These are phyloP conservation scores for Styela plicata DNA, from an alignment of 23 tunicate species.

Conservation along the genomic window DNA sequence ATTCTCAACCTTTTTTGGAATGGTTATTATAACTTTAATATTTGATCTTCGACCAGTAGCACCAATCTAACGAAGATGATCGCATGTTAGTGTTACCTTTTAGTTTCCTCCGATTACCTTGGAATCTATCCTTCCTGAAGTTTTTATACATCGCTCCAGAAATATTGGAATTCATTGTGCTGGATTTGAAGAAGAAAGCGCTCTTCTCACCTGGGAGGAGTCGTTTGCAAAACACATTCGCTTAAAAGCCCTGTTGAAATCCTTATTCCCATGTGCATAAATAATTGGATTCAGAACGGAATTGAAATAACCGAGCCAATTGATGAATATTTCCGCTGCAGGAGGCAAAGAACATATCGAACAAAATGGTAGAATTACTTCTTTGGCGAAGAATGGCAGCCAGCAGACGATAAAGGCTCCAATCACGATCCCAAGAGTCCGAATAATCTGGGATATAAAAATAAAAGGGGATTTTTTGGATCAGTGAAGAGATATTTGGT, in stretches of 20 bases:
- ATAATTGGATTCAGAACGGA: conserved; percentile 78
- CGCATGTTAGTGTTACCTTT: too few species aligned
- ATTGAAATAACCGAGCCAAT: conserved; percentile 77
- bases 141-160: too few species aligned
- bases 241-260: conserved; percentile 44
- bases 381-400: conserved; percentile 72
- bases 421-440: conserved; percentile 61
- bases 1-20: too few species aligned
- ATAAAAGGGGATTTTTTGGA: too few species aligned
- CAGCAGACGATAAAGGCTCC: conserved; percentile 73
- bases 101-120: too few species aligned
- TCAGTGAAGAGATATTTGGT: too few species aligned
- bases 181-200: background rate
- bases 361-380: conserved; percentile 53
- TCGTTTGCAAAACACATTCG: conserved; percentile 20
- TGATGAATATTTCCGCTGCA: conserved; percentile 39
- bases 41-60: too few species aligned
- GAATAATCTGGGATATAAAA: conserved; percentile 39
- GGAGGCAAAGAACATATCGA: conserved; percentile 27
- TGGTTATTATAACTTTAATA: too few species aligned
- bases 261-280: conserved; percentile 66
- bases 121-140: too few species aligned
- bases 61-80: too few species aligned
- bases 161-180: too few species aligned
- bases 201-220: background rate